Conservation (phyloP, 2,888 invertebrate genomes). For the Harmothoe impar region DNA sequence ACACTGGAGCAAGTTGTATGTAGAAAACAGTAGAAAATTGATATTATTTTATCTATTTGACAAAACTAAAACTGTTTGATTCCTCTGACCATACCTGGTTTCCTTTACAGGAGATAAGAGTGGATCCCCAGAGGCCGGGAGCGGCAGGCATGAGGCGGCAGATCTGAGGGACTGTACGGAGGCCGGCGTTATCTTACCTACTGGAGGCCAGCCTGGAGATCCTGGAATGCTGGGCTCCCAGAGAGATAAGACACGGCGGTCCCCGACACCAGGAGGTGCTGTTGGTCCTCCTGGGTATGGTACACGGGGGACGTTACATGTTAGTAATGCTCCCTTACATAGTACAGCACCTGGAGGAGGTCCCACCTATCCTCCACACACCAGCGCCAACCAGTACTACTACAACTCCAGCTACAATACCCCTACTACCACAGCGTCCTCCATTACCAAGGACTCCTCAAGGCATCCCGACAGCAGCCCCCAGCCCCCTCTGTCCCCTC, state of each 20-base stretch:
- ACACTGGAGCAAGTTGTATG: no score
- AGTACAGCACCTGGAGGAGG: not conserved
- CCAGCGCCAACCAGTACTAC: not conserved
- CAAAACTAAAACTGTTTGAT: no score
- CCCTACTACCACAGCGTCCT: not conserved
- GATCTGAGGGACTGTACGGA: not conserved
- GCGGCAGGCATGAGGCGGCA: not conserved
- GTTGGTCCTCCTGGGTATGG: no score
- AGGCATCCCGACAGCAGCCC: not conserved
- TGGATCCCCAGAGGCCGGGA: not conserved
- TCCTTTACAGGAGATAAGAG: not conserved
- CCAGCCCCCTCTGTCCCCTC: not conserved
- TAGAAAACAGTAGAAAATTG: no score
- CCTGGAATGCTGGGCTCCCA: conserved; percentile 4
- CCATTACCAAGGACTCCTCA: no score
- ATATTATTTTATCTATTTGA: no score
- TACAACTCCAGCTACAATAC: not conserved
- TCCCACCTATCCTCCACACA: not conserved
- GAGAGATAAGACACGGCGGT: not conserved
- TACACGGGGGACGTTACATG: no score
- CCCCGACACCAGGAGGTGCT: no score
- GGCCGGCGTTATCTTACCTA: not conserved
- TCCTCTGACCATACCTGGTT: no score
- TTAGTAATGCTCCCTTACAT: no score
- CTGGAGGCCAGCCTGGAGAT: not conserved